These are phyloP conservation scores for Protobothrops mucrosquamatus DNA, from an alignment of 2,113 vertebrate genomes.

Conservation along the genomic window DNA sequence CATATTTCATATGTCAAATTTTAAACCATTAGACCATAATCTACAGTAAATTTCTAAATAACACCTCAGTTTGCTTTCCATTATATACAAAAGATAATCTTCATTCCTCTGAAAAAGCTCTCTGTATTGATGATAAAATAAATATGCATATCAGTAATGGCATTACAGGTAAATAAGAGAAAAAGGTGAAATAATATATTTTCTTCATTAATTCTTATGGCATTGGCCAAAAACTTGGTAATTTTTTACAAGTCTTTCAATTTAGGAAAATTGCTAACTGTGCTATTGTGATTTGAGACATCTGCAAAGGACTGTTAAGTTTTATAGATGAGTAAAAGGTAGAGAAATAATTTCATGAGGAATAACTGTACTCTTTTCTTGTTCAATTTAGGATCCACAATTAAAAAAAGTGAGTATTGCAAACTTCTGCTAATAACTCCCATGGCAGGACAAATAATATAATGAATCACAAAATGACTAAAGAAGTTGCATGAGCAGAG, in stretches of 20 bases:
- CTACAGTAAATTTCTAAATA: background rate
- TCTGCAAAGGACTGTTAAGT: background rate
- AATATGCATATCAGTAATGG: background rate
- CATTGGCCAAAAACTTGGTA: no score
- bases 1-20: background rate
- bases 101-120: background rate
- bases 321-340: background rate
- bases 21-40: background rate
- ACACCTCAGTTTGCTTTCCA: background rate
- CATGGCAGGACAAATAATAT: no score
- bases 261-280: background rate
- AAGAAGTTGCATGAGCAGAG: background rate
- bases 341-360: background rate
- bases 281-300: background rate
- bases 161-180: background rate
- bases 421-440: no score
- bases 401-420: no score
- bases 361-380: background rate
- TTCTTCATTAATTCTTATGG: no score
- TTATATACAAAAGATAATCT: background rate
- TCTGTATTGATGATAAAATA: background rate
- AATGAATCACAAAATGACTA: background rate
- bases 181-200: background rate
- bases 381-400: background rate
- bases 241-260: background rate